Base-by-base conservation (phyloP, 2,888 invertebrate genomes). In the Arctia plantaginis region DNA sequence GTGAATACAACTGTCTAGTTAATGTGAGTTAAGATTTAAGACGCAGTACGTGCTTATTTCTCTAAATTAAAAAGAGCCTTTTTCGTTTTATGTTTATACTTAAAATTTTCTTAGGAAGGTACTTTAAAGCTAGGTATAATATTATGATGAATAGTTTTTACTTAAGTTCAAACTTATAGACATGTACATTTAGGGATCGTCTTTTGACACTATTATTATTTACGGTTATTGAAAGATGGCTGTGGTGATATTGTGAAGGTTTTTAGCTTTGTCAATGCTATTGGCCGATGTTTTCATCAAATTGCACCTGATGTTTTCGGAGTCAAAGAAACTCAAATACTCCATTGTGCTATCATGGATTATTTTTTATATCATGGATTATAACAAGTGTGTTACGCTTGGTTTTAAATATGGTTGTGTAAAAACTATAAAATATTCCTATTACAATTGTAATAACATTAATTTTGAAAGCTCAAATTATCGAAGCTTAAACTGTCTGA, bases 21-120 rank as follows among this genome's bases (percentile, higher is more conserved):
- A 92, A 92, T 92, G 90, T 88, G 91, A 89, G 89, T 87, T 85
- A 93, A 93, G 93, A 94, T 93, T 94, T 94, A 94, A 91, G 91
- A 88, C 89, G 88, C 87, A 88, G 91, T 92, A 93, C 93, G 94
- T 93, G 94, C 90, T 88, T 84, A 87, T 87, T 89, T 88, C 87
- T 81, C 85, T 85, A 88, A 90, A 88, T 86, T 85, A 86, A 82
- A 87, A 86, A 80, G 84, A 78, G 15, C 23, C 23, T 86, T 88
- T 85, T 84, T 83, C 82, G 78, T 78, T 80, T 66, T 81, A 27
- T 44, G 30, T 67, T n/a, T 70, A 44, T 62, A 70, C 44, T 64
- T 64, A 74, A 41, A n/a, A 66, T 41, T n/a, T 39, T 41, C 13
- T 66, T 39, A 41, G 15, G 41, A 23, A 51, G 23, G 51, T 51